phyloP scores from a whole-genome alignment of 2,113 vertebrate species.

The Nymphicus hollandicus region DNA sequence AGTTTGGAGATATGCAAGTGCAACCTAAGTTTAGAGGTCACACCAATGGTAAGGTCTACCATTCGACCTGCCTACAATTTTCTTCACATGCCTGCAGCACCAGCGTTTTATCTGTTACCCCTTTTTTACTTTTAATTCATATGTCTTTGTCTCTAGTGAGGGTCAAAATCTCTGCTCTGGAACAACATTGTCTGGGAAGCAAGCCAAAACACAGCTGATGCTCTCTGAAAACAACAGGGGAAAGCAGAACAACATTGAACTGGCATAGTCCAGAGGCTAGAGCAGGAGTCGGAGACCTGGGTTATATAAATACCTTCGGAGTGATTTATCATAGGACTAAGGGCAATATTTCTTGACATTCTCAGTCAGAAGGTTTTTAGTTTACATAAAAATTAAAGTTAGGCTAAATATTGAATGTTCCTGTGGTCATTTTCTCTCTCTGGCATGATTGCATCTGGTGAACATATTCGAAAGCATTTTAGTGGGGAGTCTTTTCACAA shows the following conservation, averaged over 20 bases:
- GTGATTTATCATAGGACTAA: not conserved
- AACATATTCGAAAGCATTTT: not conserved
- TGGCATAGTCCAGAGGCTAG: conserved; percentile 26
- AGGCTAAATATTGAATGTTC: not conserved
- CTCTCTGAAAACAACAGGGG: conserved; percentile 27
- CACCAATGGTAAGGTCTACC: not conserved
- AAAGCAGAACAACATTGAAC: not conserved
- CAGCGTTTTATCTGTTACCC: not conserved
- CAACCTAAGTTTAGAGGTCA: not conserved
- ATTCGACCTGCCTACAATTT: not conserved
- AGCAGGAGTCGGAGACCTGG: conserved; percentile 22
- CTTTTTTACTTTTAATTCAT: conserved; percentile 12
- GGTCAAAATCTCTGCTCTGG: conserved; percentile 33
- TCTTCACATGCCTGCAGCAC: not conserved
- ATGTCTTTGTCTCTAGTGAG: conserved; percentile 1
- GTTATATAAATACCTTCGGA: conserved; percentile 27
- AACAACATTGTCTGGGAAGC: conserved; percentile 37
- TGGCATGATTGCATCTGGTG: not conserved
- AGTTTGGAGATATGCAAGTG: not conserved
- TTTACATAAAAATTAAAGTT: not conserved
- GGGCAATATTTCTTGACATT: not conserved
- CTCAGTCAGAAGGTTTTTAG: not conserved
- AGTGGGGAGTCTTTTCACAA: not conserved
- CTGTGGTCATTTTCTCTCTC: not conserved
- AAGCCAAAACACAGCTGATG: conserved; percentile 41